Base-by-base conservation (phyloP, 1,140 invertebrate species). In the Anoplophora glabripennis region DNA sequence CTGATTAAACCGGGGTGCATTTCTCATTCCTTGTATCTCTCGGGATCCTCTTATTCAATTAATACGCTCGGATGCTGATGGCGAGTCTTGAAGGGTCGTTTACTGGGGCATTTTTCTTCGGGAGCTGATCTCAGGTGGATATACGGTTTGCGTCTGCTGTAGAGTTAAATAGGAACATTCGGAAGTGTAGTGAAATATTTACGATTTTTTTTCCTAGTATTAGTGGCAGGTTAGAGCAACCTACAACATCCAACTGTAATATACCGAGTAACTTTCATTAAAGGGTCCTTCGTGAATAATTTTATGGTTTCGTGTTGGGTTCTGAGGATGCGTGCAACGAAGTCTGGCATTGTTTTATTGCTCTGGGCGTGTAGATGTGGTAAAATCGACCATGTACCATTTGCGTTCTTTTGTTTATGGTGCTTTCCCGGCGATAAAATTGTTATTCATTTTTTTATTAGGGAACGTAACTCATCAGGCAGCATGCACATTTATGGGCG, bases 1-100 rank as follows among this genome's bases (percentile, higher is more conserved):
- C 37, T 57, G 54, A 57, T 57, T 57, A 57, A 57, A 57, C 54
- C 36, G 48, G 44, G 34, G 44, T 46, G 40, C 44, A 42, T 46
- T 47, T 46, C 54, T 38, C 48, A 57, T 57, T 47, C 48, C 54
- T 47, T 46, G 41, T 48, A 57, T 57, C 54, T 47, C 54, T 34
- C 40, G 54, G 41, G 54, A 57, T 47, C 48, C 21, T 46, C 54
- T 57, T 57, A 57, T 57, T 57, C 54, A 57, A 57, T 57, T 57
- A 57, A 47, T 46, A 38, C 35, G 48, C 37, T 47, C 54, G 38
- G 44, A 47, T 57, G 46, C 54, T 47, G 48, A 47, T 57, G 48
- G 46, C 38, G 48, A 57, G 33, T 34, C 48, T 57, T 33, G 44
- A 21, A 38, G 54, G 41, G 44, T 47, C 46, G 47, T 57, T 47